These are phyloP conservation scores for Oplegnathus fasciatus DNA, from an alignment of 2,113 vertebrate genomes.

Conservation along the genomic window DNA sequence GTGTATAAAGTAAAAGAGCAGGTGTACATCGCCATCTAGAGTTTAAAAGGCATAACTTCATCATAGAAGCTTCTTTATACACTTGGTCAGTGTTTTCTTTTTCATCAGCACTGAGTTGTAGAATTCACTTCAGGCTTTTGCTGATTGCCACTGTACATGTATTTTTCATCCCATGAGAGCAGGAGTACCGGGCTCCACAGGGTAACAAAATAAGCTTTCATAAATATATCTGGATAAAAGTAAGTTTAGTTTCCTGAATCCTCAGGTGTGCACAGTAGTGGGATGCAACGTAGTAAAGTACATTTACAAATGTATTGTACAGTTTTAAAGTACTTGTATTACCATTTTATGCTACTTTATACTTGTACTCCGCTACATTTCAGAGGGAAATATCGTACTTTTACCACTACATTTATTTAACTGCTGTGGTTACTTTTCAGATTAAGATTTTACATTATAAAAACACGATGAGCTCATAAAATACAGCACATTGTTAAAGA, in stretches of 20 bases:
- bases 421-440: too few species aligned
- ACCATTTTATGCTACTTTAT: too few species aligned
- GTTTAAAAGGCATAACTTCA: slow-evolving; percentile 14
- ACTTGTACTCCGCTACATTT: too few species aligned
- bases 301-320: too few species aligned
- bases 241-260: not conserved
- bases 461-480: too few species aligned
- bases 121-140: not conserved
- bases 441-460: too few species aligned
- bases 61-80: not conserved
- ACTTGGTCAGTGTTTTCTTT: not conserved
- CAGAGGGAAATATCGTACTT: too few species aligned
- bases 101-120: not conserved
- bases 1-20: not conserved
- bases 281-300: not conserved
- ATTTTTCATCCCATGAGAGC: not conserved
- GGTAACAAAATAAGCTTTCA: not conserved
- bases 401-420: too few species aligned
- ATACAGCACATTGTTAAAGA: too few species aligned
- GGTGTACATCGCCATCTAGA: slow-evolving; percentile 65
- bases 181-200: not conserved
- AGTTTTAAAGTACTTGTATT: too few species aligned
- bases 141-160: not conserved
- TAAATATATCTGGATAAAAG: not conserved
- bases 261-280: not conserved